Conservation (phyloP, 2,797 vertebrate genomes). For the Australoheros facetus region DNA sequence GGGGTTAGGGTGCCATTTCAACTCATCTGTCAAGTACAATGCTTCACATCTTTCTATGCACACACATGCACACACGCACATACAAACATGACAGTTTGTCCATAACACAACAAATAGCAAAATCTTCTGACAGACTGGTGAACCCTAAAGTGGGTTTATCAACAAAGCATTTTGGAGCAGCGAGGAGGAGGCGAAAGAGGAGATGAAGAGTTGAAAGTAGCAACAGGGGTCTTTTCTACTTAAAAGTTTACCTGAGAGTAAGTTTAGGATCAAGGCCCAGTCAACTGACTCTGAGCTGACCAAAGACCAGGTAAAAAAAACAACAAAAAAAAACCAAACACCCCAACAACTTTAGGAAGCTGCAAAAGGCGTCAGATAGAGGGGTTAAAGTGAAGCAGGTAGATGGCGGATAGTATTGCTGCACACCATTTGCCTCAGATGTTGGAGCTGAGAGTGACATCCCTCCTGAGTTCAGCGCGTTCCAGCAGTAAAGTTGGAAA, state of each 20-base stretch:
- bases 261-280: constrained; percentile 56
- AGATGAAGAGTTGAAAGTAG: constrained; percentile 62
- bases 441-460: no score
- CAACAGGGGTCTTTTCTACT: constrained; percentile 59
- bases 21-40: constrained; percentile 11
- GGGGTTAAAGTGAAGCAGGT: background rate
- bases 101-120: constrained; percentile 27
- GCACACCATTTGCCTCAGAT: no score
- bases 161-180: constrained; percentile 51
- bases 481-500: no score
- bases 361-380: background rate
- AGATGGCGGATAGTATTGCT: background rate
- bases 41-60: background rate
- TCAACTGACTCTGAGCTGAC: constrained; percentile 44
- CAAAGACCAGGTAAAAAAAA: constrained; percentile 16
- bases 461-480: no score
- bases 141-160: constrained; percentile 59
- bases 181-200: constrained; percentile 5
- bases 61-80: background rate
- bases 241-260: constrained; percentile 62
- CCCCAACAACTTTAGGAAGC: background rate
- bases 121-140: constrained; percentile 38
- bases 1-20: constrained; percentile 34
- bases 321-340: background rate
- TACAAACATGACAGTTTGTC: background rate